These are phyloP conservation scores for Botia almorhae DNA, from an alignment of 2,797 vertebrate genomes.

Conservation along the genomic window DNA sequence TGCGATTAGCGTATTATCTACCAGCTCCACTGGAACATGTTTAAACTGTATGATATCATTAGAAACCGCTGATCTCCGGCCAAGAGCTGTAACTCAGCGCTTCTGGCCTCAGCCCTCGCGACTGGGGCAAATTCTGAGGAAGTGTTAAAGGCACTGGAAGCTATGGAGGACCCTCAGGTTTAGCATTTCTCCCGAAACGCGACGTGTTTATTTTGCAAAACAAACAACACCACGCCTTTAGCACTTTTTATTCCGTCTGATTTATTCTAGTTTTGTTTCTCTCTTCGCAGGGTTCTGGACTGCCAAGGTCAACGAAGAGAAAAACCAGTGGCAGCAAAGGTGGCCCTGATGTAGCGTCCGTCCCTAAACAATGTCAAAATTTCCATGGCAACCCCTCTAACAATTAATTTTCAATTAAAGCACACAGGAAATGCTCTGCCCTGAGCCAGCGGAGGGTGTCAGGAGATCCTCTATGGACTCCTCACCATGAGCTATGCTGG, in stretches of 20 bases:
- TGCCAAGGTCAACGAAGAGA: conserved; percentile 99
- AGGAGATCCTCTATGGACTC: conserved; percentile 86
- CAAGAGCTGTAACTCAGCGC: conserved; percentile 67
- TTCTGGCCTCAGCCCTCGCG: conserved; percentile 77
- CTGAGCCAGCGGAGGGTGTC: conserved; percentile 88
- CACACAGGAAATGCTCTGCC: conserved; percentile 87
- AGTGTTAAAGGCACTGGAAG: conserved; percentile 70
- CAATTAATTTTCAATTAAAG: conserved; percentile 98
- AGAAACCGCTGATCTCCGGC: conserved; percentile 76
- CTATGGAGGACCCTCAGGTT: conserved; percentile 34
- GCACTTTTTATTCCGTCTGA: conserved; percentile 52
- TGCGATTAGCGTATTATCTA: conserved; percentile 78
- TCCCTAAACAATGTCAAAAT: conserved; percentile 87
- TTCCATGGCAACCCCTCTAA: conserved; percentile 91
- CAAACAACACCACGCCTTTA: conserved; percentile 43
- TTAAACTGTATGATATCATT: conserved; percentile 76
- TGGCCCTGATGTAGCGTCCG: conserved; percentile 76
- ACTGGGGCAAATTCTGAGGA: conserved; percentile 84
- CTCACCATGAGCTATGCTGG: conserved; percentile 37
- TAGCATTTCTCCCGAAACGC: background rate
- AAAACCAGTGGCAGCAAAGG: conserved; percentile 8
- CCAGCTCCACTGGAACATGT: conserved; percentile 74
- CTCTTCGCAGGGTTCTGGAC: conserved; percentile 87
- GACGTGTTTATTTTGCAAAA: conserved; percentile 6
- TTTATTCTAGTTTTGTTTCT: conserved; percentile 53